A percentile compares a stretch with the other conserved stretches of the same genome.
These are phyloP conservation scores for Anastatus disparis DNA, from an alignment of 1,140 invertebrate species.

Conservation along the genomic window DNA sequence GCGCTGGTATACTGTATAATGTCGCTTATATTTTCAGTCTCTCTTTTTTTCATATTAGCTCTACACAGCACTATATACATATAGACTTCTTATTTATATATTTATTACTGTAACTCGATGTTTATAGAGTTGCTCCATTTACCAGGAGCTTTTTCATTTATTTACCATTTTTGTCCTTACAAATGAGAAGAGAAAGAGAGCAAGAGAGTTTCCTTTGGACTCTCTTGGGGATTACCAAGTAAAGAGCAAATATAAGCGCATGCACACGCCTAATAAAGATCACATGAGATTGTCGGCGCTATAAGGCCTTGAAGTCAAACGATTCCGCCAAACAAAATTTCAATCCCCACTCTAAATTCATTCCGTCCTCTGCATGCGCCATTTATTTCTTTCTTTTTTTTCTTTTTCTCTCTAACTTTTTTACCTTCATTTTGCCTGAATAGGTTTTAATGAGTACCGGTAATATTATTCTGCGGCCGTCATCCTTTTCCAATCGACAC, in stretches of 20 bases:
- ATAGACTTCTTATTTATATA: background rate
- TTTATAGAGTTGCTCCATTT: slow-evolving; percentile 61
- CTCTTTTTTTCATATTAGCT: too few species aligned
- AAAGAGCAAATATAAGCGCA: background rate
- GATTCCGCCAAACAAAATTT: slow-evolving; percentile 28
- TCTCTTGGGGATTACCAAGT: background rate
- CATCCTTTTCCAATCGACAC: slow-evolving; percentile 24
- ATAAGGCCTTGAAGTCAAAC: slow-evolving; percentile 12
- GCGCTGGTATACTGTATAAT: too few species aligned
- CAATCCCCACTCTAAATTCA: slow-evolving; percentile 21
- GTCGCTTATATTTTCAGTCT: too few species aligned
- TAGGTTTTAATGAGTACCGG: slow-evolving; percentile 15
- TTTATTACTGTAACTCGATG: slow-evolving; percentile 1
- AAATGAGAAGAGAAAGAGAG: slow-evolving; percentile 27
- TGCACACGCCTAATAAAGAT: slow-evolving; percentile 34
- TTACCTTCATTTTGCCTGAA: slow-evolving; percentile 15
- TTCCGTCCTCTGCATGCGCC: background rate
- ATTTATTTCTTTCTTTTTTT: background rate
- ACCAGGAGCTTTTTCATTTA: slow-evolving; percentile 28
- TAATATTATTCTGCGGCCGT: slow-evolving; percentile 16
- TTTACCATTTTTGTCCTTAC: background rate
- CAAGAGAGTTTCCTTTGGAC: background rate
- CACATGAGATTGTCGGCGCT: background rate
- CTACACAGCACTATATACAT: too few species aligned
- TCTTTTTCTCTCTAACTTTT: slow-evolving; percentile 22